Conservation (phyloP, 2,888 invertebrate genomes). For the Tenodera sinensis region DNA sequence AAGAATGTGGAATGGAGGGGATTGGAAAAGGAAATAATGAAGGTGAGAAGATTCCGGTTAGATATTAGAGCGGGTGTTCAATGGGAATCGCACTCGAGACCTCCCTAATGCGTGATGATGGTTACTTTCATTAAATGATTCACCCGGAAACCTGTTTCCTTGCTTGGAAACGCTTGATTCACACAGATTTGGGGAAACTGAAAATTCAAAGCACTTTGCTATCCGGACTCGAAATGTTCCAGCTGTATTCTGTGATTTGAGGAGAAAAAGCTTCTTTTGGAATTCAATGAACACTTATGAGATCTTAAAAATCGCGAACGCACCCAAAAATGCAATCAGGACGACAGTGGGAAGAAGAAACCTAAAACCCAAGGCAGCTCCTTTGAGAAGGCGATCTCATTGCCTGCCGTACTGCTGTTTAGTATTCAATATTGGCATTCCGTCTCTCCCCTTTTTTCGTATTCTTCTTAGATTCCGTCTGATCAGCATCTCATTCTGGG, state of each 20-base stretch:
- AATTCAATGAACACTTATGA: background rate
- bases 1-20: no score
- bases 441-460: slow-evolving; percentile 23
- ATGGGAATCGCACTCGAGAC: no score
- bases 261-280: background rate
- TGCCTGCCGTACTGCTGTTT: slow-evolving; percentile 24
- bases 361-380: slow-evolving; percentile 21
- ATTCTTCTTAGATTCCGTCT: slow-evolving; percentile 30
- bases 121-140: no score
- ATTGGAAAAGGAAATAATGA: no score
- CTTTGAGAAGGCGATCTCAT: slow-evolving; percentile 28
- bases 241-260: background rate
- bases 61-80: no score
- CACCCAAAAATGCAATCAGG: background rate
- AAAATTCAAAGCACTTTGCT: no score
- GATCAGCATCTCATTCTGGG: slow-evolving; percentile 32
- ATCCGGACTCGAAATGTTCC: background rate
- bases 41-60: no score
- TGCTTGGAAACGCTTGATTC: no score
- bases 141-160: no score
- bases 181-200: no score
- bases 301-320: background rate
- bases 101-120: no score
- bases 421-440: slow-evolving; percentile 33
- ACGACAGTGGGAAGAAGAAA: slow-evolving; percentile 2